Conservation (phyloP, 2,113 vertebrate genomes). For the Leptocoma aspasia region DNA sequence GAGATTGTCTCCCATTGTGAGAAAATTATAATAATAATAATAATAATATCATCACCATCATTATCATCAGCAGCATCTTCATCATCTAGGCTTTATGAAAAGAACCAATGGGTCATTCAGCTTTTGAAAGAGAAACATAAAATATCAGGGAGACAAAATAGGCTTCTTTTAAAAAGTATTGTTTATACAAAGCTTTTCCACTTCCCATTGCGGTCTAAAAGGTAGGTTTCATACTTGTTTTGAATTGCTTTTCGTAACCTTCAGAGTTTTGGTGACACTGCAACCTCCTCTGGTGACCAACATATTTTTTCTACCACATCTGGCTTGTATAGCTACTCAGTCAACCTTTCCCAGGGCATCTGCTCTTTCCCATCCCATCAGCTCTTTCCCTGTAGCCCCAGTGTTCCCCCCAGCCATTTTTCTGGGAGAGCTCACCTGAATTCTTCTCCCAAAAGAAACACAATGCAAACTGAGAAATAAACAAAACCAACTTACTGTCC, state of each 20-base stretch:
- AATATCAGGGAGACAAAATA: not conserved
- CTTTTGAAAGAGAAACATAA: not conserved
- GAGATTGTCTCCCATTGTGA: not conserved
- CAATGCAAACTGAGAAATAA: not conserved
- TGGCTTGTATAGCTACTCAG: not conserved
- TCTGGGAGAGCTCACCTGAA: not conserved
- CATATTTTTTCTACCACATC: not conserved
- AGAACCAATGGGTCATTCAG: not conserved
- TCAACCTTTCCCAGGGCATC: not conserved
- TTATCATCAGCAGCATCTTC: not conserved
- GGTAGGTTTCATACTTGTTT: not conserved
- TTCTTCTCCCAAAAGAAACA: not conserved
- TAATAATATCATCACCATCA: not conserved
- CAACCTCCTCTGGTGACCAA: not conserved
- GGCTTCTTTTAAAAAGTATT: not conserved
- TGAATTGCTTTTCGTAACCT: not conserved
- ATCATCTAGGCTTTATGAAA: not conserved
- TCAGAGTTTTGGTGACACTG: not conserved
- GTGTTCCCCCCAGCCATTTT: accelerated
- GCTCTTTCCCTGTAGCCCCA: not conserved
- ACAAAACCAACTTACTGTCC: not conserved
- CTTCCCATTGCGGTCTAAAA: not conserved
- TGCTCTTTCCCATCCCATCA: accelerated
- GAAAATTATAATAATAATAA: not conserved
- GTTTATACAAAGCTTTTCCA: not conserved